A percentile compares a stretch with the other conserved stretches of the same genome.
Conservation (phyloP, 2,888 invertebrate genomes). For the Hypolimnas misippus region DNA sequence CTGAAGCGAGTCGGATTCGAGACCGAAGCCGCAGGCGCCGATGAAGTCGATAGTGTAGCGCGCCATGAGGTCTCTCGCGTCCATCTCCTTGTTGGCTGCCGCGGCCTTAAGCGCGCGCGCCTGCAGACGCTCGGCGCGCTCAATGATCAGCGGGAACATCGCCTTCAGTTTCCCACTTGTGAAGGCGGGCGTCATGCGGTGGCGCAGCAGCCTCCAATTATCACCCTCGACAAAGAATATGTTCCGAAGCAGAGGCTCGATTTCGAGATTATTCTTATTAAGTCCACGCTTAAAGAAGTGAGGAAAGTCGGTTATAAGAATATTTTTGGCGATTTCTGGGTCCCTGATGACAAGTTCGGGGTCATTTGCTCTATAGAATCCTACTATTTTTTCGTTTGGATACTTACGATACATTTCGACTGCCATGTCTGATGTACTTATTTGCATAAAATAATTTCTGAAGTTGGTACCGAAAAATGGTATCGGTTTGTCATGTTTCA, state of each 20-base stretch:
- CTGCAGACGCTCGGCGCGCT: conserved; percentile 60
- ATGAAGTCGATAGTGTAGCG: conserved; percentile 69
- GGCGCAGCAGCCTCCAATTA: conserved; percentile 61
- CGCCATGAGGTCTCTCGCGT: conserved; percentile 67
- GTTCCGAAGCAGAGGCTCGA: conserved; percentile 61
- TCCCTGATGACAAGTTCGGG: conserved; percentile 63
- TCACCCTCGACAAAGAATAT: conserved; percentile 66
- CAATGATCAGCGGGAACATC: conserved; percentile 65
- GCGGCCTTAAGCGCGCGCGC: conserved; percentile 46
- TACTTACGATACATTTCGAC: conserved; percentile 61
- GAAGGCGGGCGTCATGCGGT: conserved; percentile 65
- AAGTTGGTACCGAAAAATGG: conserved; percentile 60
- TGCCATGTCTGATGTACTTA: conserved; percentile 53
- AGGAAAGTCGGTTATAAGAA: conserved; percentile 59
- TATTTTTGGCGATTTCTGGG: conserved; percentile 58
- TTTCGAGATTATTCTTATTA: conserved; percentile 47
- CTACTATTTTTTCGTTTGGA: conserved; percentile 60
- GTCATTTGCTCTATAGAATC: conserved; percentile 54
- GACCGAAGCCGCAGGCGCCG: conserved; percentile 66
- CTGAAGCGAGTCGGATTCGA: conserved; percentile 60
- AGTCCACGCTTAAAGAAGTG: conserved; percentile 61
- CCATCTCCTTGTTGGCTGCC: conserved; percentile 48
- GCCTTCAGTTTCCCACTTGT: conserved; percentile 62
- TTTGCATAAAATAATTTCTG: conserved; percentile 50
- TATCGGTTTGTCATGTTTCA: conserved; percentile 59